Base-by-base conservation (phyloP, 2,888 invertebrate species). In the Epistrophe eligans region DNA sequence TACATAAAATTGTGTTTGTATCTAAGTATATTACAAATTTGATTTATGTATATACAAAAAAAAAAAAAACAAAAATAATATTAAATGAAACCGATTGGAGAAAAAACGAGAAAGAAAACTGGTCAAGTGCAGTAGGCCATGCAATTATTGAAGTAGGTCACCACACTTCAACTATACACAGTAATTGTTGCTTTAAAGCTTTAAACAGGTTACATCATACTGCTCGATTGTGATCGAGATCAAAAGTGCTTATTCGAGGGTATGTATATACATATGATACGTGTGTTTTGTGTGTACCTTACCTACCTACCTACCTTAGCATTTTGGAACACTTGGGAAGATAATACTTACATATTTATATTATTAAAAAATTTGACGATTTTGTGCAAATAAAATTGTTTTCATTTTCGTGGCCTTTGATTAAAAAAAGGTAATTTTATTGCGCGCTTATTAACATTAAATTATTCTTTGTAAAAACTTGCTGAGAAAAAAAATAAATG, bases 41-140 rank as follows among this genome's bases (percentile, higher is more conserved):
- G 32, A 45, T 66, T 28, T 38, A n/a, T n/a, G n/a, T 24, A 57
- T 64, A 28, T 32, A 32, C 32, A 32, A 24, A 32, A 32, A 32
- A 32, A 32, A 32, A 32, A 32, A 32, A 32, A 32, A 32, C n/a
- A 74, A 55, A 60, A n/a, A 28, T 40, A 40, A 40, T 45, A 55
- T 55, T 35, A 38, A 72, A 45, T 32, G 50, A 83, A 74, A 35
- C 38, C 43, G 66, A 72, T 71, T 64, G 64, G 28, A 73, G 48
- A 70, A 60, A 57, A 89, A 91, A 89, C 84, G 91, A 90, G 90
- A 92, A 90, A 90, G 91, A 93, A 92, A 92, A 91, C 92, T 92
- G 93, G 93, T 92, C 93, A 93, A 93, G 93, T 93, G 92, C 93
- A 93, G 92, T 93, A 92, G 93, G 93, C 92, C 92, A 93, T 92